Evolutionary conservation across 2,797 vertebrate genomes (phyloP).

Genomic region (Anguilla marmorata): DNA sequence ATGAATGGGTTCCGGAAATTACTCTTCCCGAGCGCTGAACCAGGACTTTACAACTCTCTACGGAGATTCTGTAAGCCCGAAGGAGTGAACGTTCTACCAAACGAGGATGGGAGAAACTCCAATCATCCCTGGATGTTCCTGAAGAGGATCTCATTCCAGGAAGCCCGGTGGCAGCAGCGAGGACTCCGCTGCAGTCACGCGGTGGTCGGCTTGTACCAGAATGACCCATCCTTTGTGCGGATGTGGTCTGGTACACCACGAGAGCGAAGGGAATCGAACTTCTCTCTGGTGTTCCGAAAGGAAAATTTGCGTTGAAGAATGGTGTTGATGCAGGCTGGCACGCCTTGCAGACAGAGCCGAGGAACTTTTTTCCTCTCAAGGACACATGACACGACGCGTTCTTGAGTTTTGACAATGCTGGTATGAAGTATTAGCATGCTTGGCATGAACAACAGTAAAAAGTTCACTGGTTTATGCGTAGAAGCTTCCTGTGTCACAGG

Average conservation of each 20-base stretch:
- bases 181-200: background rate
- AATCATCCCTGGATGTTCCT: constrained; percentile 68
- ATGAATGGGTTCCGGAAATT: constrained; percentile 79
- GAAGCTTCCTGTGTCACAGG: background rate
- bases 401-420: background rate
- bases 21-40: constrained; percentile 72
- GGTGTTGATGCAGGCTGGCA: background rate
- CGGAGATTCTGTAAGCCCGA: constrained; percentile 53
- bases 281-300: background rate
- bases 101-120: constrained; percentile 58
- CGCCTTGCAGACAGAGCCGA: background rate
- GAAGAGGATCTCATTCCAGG: constrained; percentile 52
- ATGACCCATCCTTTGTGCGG: constrained; percentile 32
- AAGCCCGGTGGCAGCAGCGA: background rate
- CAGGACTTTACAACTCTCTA: background rate
- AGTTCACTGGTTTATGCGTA: background rate
- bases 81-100: constrained; percentile 64
- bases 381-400: background rate
- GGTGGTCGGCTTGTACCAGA: constrained; percentile 13
- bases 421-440: background rate
- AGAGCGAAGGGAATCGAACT: constrained; percentile 54
- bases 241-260: constrained; percentile 55
- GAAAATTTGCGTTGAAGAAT: background rate
- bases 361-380: constrained; percentile 45
- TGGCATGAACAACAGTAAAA: background rate